Evolutionary conservation across 2,113 vertebrate species (phyloP).

Genomic region (Ochotona princeps): DNA sequence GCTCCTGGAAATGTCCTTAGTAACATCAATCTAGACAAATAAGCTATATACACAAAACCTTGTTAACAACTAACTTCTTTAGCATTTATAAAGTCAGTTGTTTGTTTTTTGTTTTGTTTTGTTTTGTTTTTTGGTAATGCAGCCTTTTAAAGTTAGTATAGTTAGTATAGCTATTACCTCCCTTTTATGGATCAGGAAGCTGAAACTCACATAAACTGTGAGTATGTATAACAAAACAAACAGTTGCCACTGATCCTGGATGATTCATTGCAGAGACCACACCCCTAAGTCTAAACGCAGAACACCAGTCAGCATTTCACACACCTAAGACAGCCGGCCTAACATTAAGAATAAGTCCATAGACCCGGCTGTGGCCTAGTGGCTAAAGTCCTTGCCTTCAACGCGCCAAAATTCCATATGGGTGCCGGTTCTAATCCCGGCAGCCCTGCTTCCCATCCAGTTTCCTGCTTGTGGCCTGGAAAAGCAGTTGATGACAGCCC

Average conservation of each 20-base stretch:
- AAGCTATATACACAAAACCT: neutral
- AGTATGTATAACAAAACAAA: slow-evolving; percentile 5
- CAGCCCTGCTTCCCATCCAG: too few species aligned
- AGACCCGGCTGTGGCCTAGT: too few species aligned
- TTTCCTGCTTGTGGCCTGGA: too few species aligned
- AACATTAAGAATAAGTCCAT: neutral
- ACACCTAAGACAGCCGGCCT: neutral
- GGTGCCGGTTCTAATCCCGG: too few species aligned
- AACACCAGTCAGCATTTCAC: neutral
- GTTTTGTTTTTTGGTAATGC: too few species aligned
- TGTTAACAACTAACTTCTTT: neutral
- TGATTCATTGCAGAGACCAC: neutral
- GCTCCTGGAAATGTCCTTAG: neutral
- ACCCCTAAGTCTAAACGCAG: neutral
- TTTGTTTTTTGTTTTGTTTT: too few species aligned
- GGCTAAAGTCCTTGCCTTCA: too few species aligned
- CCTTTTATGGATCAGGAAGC: neutral
- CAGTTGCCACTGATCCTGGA: neutral
- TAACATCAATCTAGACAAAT: neutral
- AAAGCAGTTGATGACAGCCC: too few species aligned
- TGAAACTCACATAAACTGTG: neutral
- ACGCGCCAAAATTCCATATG: too few species aligned
- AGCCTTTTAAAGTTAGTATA: too few species aligned
- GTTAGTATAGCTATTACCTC: neutral
- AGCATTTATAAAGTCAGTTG: too few species aligned